Evolutionary conservation across 2,113 vertebrate species (phyloP), one percentile per base, ranked within the genome.

Genomic region (Tympanuchus pallidicinctus): DNA sequence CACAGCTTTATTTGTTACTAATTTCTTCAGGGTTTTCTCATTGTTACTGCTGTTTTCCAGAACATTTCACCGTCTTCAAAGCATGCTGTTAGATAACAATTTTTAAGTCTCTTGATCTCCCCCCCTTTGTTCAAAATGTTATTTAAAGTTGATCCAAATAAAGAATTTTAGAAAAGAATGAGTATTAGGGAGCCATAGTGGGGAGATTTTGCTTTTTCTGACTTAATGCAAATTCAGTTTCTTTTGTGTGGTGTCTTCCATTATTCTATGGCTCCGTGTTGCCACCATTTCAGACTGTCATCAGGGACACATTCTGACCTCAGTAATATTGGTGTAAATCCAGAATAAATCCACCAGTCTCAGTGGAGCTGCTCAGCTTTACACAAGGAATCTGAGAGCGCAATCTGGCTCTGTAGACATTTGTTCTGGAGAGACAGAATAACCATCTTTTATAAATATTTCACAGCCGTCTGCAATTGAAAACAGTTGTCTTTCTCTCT

Each of bases 401-500:
- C 84, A 94, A 91, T 93, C 88, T 96, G 89, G 88, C 89, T 91
- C 72, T 73, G 75, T 70, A 96, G 63, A 89, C 92, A 86, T 93
- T 94, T 91, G 45, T 89, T 94, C 80, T 94, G 85, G 60, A 96
- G 66, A 89, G 89, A 95, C 90, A 94, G 88, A 94, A 90, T 95
- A 94, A 94, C 89, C 90, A 92, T 96, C 88, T 95, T 96, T 96
- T 93, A 92, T 94, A 95, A 96, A 96, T 95, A 95, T 96, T 95
- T 96, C 96, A 94, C 94, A 97, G 91, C 91, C 96, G 91, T 82
- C 71, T 93, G 90, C 94, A 96, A 97, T 97, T 97, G 95, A 96
- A 96, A 97, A 96, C 96, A 97, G 88, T 97, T 97, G 96, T 94
- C 43, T 94, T 57, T 22, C 30, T 85, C n/a, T 43, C 11, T 78